phyloP scores from a whole-genome alignment of 2,797 vertebrate genomes.

The Micropoecilia bifurca region DNA sequence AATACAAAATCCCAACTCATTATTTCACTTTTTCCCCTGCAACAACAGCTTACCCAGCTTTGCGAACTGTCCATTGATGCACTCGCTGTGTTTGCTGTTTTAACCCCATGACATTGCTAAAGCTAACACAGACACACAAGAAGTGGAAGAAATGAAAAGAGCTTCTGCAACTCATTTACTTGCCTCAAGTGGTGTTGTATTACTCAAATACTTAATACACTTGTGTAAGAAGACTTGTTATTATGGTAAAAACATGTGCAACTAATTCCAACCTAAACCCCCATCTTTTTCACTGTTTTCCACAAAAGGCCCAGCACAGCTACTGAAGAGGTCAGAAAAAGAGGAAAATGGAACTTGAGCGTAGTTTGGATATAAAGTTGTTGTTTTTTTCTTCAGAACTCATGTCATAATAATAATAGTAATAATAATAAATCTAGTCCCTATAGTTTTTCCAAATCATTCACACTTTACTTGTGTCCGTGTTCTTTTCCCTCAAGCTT shows the following conservation, averaged over 20 bases:
- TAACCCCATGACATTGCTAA: not conserved
- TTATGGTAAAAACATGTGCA: conserved; percentile 31
- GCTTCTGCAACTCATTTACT: conserved; percentile 22
- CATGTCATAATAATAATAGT: not conserved
- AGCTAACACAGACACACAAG: conserved; percentile 1
- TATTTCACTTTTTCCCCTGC: not conserved
- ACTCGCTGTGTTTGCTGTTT: not conserved
- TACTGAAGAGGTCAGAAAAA: not conserved
- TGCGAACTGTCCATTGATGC: not conserved
- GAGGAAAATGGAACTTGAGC: not conserved
- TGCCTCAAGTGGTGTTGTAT: conserved; percentile 10
- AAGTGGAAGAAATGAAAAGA: conserved; percentile 13
- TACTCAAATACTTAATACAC: conserved; percentile 17
- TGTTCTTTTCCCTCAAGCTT: not conserved
- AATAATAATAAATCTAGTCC: not conserved
- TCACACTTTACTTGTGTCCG: not conserved
- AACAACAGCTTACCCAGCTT: not conserved
- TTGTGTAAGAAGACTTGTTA: conserved; percentile 15
- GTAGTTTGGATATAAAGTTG: not conserved
- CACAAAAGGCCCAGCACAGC: not conserved
- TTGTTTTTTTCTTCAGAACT: not conserved
- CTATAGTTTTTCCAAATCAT: not conserved
- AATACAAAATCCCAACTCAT: not conserved
- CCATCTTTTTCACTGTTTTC: conserved; percentile 1
- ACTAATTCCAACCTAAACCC: not conserved